phyloP scores from a whole-genome alignment of 2,888 invertebrate genomes.

The Hoplodrina ambigua region DNA sequence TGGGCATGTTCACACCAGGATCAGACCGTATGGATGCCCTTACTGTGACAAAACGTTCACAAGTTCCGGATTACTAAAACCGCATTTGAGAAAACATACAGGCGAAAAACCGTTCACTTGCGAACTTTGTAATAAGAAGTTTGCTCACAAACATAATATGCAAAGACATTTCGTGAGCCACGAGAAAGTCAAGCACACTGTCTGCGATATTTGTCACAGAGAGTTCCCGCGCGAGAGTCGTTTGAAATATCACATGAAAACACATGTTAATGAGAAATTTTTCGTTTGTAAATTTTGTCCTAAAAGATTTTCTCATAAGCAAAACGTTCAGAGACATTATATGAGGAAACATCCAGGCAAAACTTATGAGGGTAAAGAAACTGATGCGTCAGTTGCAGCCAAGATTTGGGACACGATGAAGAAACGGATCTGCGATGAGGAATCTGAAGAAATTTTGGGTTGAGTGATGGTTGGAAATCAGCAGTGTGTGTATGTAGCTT shows the following conservation, averaged over 20 bases:
- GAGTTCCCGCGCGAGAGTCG: slow-evolving; percentile 79
- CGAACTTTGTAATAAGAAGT: slow-evolving; percentile 73
- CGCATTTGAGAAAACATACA: slow-evolving; percentile 76
- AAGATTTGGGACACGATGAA: slow-evolving; percentile 75
- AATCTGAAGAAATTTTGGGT: slow-evolving; percentile 62
- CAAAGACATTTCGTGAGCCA: slow-evolving; percentile 75
- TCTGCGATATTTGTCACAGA: slow-evolving; percentile 79
- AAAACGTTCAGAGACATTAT: slow-evolving; percentile 80
- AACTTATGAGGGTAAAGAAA: slow-evolving; percentile 71
- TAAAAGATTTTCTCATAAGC: slow-evolving; percentile 80
- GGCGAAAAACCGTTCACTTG: slow-evolving; percentile 73
- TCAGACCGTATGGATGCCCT: slow-evolving; percentile 68
- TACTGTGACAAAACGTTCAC: slow-evolving; percentile 78
- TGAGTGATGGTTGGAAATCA: slow-evolving; percentile 4
- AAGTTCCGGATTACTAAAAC: slow-evolving; percentile 61
- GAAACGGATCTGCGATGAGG: slow-evolving; percentile 53
- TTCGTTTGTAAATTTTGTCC: slow-evolving; percentile 77
- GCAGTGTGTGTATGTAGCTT: too few species aligned
- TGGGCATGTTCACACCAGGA: slow-evolving; percentile 71
- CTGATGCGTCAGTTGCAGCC: slow-evolving; percentile 78
- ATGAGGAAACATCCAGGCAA: slow-evolving; percentile 78
- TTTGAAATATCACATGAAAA: slow-evolving; percentile 80
- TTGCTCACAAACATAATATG: slow-evolving; percentile 81
- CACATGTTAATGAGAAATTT: slow-evolving; percentile 76
- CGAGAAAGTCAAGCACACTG: slow-evolving; percentile 73